Conservation (phyloP, 2,888 invertebrate species). For the Zelleria hepariella region DNA sequence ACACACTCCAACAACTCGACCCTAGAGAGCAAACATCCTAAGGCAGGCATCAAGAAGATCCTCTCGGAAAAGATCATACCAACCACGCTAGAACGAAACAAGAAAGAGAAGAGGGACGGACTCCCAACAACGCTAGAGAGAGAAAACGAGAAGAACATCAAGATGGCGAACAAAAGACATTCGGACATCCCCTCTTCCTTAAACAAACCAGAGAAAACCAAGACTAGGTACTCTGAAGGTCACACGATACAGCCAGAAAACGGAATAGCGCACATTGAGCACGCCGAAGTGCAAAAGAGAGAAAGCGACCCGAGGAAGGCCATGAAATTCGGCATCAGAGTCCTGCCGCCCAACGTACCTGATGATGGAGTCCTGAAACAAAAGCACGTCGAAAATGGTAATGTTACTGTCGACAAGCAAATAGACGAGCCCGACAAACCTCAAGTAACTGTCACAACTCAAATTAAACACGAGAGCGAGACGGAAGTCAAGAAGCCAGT, state of each 20-base stretch:
- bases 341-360: constrained; percentile 72
- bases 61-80: constrained; percentile 63
- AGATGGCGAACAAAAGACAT: constrained; percentile 48
- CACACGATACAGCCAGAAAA: constrained; percentile 57
- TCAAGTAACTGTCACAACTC: constrained; percentile 27
- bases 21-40: constrained; percentile 58
- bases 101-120: constrained; percentile 56
- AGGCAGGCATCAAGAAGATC: constrained; percentile 63
- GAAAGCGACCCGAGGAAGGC: constrained; percentile 71
- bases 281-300: constrained; percentile 66
- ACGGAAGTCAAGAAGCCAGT: constrained; percentile 59
- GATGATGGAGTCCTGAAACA: constrained; percentile 65
- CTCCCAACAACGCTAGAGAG: constrained; percentile 54
- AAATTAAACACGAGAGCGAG: constrained; percentile 68
- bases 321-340: constrained; percentile 79
- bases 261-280: constrained; percentile 50
- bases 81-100: constrained; percentile 57
- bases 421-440: constrained; percentile 56
- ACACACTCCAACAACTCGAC: constrained; percentile 65
- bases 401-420: constrained; percentile 16
- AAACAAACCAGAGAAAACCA: constrained; percentile 54
- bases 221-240: constrained; percentile 49
- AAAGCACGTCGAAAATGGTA: constrained; percentile 57
- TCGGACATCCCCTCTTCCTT: constrained; percentile 36
- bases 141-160: constrained; percentile 64